Percentiles rank a stretch among this genome's conserved stretches.
phyloP scores from a whole-genome alignment of 2,888 invertebrate genomes.

The Siphlonurus alternatus region DNA sequence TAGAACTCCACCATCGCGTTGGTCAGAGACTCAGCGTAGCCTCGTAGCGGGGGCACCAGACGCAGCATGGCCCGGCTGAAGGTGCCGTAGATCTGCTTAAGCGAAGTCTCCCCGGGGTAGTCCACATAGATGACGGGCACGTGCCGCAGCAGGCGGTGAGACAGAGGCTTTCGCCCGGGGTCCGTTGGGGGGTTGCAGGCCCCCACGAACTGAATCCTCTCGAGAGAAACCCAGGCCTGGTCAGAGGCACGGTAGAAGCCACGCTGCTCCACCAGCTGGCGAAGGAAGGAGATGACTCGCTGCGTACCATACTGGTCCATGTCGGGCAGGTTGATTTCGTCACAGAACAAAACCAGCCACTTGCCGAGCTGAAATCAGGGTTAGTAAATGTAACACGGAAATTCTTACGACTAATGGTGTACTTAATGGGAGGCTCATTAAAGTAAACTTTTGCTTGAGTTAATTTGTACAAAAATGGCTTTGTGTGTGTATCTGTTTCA shows the following conservation, averaged over 20 bases:
- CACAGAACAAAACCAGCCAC: slow-evolving; percentile 98
- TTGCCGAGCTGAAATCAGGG: slow-evolving; percentile 53
- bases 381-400: too few relatives aligned
- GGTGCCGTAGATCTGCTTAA: slow-evolving; percentile 97
- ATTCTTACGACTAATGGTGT: too few relatives aligned
- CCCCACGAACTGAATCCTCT: slow-evolving; percentile 98
- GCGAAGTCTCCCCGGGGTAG: slow-evolving; percentile 94
- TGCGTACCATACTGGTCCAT: slow-evolving; percentile 97
- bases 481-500: too few relatives aligned
- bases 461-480: too few relatives aligned
- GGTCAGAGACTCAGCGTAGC: slow-evolving; percentile 91
- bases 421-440: too few relatives aligned
- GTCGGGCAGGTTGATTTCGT: slow-evolving; percentile 98
- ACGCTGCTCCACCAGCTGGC: slow-evolving; percentile 93
- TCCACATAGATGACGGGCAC: slow-evolving; percentile 99
- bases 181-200: slow-evolving; percentile 99
- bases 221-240: slow-evolving; percentile 92
- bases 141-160: slow-evolving; percentile 76
- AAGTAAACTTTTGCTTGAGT: too few relatives aligned
- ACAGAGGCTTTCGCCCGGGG: slow-evolving; percentile 92
- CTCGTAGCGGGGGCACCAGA: slow-evolving; percentile 75
- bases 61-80: slow-evolving; percentile 97
- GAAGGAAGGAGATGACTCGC: slow-evolving; percentile 95
- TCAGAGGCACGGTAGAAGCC: slow-evolving; percentile 82
- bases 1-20: slow-evolving; percentile 99